Conservation (phyloP, 2,888 invertebrate species). For the Labia minor region DNA sequence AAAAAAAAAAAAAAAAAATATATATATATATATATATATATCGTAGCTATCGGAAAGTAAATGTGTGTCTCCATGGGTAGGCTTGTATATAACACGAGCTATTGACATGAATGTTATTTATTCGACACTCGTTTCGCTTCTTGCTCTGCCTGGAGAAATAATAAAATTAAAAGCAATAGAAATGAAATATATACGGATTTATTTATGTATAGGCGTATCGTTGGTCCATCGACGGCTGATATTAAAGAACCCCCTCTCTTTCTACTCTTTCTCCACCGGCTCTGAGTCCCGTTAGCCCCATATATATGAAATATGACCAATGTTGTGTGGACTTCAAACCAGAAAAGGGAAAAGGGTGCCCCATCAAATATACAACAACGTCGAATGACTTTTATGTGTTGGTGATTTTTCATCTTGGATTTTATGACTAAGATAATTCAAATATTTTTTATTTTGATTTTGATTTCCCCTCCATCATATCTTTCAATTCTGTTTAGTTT, state of each 20-base stretch:
- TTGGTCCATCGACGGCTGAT: constrained; percentile 13
- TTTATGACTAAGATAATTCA: constrained; percentile 13
- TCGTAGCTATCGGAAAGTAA: too few species aligned
- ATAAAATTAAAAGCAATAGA: constrained; percentile 13
- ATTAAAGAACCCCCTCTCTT: not conserved
- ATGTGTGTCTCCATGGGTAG: too few species aligned
- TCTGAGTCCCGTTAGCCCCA: too few species aligned
- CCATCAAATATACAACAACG: not conserved
- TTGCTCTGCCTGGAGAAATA: not conserved
- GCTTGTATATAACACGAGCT: not conserved
- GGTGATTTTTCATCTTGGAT: constrained; percentile 13
- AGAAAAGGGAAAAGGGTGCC: not conserved
- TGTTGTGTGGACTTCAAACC: constrained; percentile 1
- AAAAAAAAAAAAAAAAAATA: too few species aligned
- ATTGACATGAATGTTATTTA: not conserved
- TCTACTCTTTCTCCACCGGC: not conserved
- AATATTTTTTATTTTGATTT: not conserved
- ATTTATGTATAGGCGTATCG: not conserved
- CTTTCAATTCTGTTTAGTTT: too few species aligned
- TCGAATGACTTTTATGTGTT: constrained; percentile 2
- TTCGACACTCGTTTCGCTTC: not conserved
- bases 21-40: too few species aligned
- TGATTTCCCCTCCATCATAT: too few species aligned
- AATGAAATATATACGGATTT: constrained; percentile 13
- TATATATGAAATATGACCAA: not conserved